phyloP scores from a whole-genome alignment of 2,888 invertebrate genomes.

The Spialia ferax region DNA sequence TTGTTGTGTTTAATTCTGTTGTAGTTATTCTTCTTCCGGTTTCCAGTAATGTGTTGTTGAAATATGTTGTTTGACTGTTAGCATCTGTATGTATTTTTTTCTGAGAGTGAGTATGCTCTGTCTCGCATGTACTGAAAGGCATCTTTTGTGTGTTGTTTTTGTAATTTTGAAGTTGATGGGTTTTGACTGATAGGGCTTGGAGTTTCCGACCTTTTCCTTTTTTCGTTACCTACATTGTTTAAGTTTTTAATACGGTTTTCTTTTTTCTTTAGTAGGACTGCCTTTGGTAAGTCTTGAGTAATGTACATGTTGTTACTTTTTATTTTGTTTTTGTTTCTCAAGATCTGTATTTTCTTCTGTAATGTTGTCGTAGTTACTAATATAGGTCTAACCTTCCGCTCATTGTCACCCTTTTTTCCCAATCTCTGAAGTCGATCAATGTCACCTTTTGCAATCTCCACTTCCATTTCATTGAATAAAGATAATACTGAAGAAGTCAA shows the following conservation, averaged over 20 bases:
- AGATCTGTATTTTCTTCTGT: neutral
- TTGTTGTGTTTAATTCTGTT: neutral
- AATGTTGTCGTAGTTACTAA: neutral
- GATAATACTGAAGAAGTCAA: neutral
- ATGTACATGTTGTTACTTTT: neutral
- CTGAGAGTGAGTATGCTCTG: neutral
- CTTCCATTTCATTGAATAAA: neutral
- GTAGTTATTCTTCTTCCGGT: neutral
- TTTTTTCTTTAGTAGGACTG: neutral
- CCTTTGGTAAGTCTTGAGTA: neutral
- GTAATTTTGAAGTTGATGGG: neutral
- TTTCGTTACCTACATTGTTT: neutral
- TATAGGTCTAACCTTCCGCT: neutral
- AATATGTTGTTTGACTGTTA: neutral
- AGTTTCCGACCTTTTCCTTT: neutral
- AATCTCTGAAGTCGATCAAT: neutral
- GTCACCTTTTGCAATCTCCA: neutral
- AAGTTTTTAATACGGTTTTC: neutral
- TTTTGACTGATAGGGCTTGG: neutral
- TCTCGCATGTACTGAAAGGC: conserved; percentile 1
- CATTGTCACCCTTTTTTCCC: neutral
- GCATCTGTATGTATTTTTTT: neutral
- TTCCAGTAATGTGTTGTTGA: too few relatives aligned
- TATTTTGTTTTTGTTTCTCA: neutral
- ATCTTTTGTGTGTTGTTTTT: neutral